Conservation (phyloP, 2,113 vertebrate genomes). For the Siphamia tubifer region DNA sequence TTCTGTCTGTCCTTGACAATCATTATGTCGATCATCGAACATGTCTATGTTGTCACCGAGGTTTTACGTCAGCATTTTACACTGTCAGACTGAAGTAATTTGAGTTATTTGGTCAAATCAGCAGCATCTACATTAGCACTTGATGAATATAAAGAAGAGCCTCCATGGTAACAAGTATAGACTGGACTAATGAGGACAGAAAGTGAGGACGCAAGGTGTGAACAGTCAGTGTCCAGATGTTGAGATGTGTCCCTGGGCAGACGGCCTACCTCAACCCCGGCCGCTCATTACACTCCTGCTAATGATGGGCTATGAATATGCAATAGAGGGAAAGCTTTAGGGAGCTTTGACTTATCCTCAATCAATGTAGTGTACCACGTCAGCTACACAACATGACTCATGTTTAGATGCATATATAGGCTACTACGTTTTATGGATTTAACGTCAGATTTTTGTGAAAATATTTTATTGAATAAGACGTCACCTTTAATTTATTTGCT, state of each 20-base stretch:
- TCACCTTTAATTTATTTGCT: too few relatives aligned
- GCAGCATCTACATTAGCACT: not conserved
- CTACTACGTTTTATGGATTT: too few relatives aligned
- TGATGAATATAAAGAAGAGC: not conserved
- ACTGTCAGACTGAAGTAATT: not conserved
- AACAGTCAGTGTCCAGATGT: slow-evolving; percentile 26
- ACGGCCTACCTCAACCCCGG: not conserved
- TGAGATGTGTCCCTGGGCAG: slow-evolving; percentile 26
- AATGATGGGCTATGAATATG: slow-evolving; percentile 20
- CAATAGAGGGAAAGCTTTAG: not conserved
- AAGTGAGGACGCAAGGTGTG: not conserved
- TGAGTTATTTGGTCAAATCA: not conserved
- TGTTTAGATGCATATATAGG: too few relatives aligned
- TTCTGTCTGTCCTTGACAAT: too few relatives aligned
- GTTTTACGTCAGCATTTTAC: too few relatives aligned
- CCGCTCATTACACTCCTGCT: slow-evolving; percentile 1
- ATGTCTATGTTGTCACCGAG: too few relatives aligned
- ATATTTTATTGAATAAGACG: too few relatives aligned
- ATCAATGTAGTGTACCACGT: too few relatives aligned
- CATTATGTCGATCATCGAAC: too few relatives aligned
- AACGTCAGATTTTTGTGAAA: too few relatives aligned
- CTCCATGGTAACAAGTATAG: not conserved
- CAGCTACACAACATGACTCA: too few relatives aligned
- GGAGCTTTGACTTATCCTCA: too few relatives aligned
- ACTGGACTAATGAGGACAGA: not conserved